Conservation (phyloP, 1,140 invertebrate genomes). For the Carposina sasakii region DNA sequence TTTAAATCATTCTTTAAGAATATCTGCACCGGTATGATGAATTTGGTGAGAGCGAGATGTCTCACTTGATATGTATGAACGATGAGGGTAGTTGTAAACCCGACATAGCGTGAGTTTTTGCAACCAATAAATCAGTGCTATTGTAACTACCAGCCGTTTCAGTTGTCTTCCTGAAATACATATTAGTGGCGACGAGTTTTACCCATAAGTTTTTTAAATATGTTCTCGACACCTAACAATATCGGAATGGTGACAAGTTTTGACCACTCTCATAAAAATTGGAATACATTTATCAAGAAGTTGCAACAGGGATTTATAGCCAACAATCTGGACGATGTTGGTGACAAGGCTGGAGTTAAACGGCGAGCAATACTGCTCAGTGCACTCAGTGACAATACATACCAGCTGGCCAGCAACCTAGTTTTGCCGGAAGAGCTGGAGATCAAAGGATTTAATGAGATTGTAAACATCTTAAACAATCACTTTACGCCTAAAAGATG, state of each 20-base stretch:
- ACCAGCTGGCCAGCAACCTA: slow-evolving; percentile 9
- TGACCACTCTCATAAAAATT: not conserved
- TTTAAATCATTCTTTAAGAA: too few species aligned
- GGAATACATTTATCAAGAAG: not conserved
- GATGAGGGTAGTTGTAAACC: too few species aligned
- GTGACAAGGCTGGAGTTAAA: slow-evolving; percentile 2
- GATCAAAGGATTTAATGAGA: not conserved
- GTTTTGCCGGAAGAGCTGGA: slow-evolving; percentile 5
- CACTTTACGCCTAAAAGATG: slow-evolving; percentile 8
- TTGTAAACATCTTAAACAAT: not conserved
- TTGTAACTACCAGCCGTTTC: too few species aligned
- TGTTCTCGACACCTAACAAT: too few species aligned
- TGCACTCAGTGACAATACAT: slow-evolving; percentile 5
- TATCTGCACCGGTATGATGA: too few species aligned
- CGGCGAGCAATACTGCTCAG: slow-evolving; percentile 11
- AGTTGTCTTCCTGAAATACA: too few species aligned
- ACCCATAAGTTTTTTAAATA: too few species aligned
- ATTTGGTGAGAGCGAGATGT: too few species aligned
- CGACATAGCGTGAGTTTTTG: too few species aligned
- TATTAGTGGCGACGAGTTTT: too few species aligned
- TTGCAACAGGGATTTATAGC: slow-evolving; percentile 13
- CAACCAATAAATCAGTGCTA: too few species aligned
- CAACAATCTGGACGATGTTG: slow-evolving; percentile 1
- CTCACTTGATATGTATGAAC: too few species aligned
- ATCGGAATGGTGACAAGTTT: not conserved